phyloP scores from a whole-genome alignment of 2,113 vertebrate species.

The Onychostoma macrolepis region DNA sequence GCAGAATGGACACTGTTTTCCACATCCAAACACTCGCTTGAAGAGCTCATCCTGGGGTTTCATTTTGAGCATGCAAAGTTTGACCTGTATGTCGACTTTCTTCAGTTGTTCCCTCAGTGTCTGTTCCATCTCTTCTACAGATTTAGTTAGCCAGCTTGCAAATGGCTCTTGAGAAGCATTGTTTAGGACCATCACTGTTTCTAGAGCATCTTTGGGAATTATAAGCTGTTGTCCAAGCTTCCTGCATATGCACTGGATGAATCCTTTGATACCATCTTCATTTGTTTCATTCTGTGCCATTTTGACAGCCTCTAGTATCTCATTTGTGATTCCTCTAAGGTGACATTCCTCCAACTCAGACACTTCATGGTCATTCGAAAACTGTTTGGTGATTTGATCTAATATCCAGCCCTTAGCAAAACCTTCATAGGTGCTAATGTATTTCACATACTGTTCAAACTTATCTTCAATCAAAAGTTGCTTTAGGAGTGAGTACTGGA shows the following conservation, averaged over 20 bases:
- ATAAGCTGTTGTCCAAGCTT: constrained; percentile 60
- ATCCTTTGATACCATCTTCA: constrained; percentile 45
- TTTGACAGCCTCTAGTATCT: constrained; percentile 55
- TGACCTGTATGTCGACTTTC: neutral
- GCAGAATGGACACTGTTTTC: constrained; percentile 75
- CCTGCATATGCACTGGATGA: constrained; percentile 58
- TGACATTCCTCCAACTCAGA: constrained; percentile 48
- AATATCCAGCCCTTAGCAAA: constrained; percentile 61
- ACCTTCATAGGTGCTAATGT: constrained; percentile 14
- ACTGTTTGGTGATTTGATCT: constrained; percentile 12
- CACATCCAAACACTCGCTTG: constrained; percentile 71
- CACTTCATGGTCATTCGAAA: neutral
- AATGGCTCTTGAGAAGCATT: constrained; percentile 55
- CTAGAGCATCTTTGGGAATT: constrained; percentile 63
- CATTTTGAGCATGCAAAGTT: constrained; percentile 44
- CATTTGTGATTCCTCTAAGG: constrained; percentile 35
- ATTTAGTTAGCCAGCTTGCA: constrained; percentile 52
- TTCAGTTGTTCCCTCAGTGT: constrained; percentile 24
- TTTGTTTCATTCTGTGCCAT: constrained; percentile 25
- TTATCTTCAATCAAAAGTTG: constrained; percentile 42
- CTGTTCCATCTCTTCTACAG: constrained; percentile 55
- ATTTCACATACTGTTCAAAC: constrained; percentile 16
- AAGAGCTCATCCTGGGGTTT: constrained; percentile 68
- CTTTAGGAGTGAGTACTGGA: constrained; percentile 61
- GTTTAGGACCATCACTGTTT: constrained; percentile 62